Conservation (phyloP, 2,113 vertebrate genomes). For the Thamnophis sirtalis region DNA sequence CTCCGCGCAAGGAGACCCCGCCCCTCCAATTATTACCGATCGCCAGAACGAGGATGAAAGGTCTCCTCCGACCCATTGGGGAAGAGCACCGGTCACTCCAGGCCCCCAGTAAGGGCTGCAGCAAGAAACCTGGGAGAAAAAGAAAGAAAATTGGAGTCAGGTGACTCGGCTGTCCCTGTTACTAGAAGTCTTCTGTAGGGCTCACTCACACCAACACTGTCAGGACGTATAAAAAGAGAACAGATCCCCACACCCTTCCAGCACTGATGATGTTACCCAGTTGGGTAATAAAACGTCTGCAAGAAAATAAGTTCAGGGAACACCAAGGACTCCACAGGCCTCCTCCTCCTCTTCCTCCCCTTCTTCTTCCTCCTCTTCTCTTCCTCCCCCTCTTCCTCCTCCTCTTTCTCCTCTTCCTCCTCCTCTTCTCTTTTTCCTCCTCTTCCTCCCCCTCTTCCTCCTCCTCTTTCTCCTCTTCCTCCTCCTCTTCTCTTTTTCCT, state of each 20-base stretch:
- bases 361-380: too few relatives aligned
- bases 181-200: background rate
- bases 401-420: too few relatives aligned
- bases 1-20: background rate
- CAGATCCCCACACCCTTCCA: background rate
- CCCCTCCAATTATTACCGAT: constrained; percentile 80
- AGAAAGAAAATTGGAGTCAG: background rate
- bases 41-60: constrained; percentile 93
- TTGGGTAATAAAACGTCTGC: background rate
- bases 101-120: constrained; percentile 91
- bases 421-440: too few relatives aligned
- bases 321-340: too few relatives aligned
- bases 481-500: too few relatives aligned
- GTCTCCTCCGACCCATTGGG: constrained; percentile 89
- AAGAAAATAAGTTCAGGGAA: too few relatives aligned
- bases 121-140: constrained; percentile 80
- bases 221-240: background rate
- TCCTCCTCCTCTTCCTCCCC: too few relatives aligned
- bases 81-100: constrained; percentile 97
- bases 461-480: too few relatives aligned
- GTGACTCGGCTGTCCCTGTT: background rate
- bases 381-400: too few relatives aligned
- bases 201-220: background rate
- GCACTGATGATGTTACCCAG: background rate
- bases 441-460: too few relatives aligned